Evolutionary conservation across 2,888 invertebrate species (phyloP).

Genomic region (Clitarchus hookeri): DNA sequence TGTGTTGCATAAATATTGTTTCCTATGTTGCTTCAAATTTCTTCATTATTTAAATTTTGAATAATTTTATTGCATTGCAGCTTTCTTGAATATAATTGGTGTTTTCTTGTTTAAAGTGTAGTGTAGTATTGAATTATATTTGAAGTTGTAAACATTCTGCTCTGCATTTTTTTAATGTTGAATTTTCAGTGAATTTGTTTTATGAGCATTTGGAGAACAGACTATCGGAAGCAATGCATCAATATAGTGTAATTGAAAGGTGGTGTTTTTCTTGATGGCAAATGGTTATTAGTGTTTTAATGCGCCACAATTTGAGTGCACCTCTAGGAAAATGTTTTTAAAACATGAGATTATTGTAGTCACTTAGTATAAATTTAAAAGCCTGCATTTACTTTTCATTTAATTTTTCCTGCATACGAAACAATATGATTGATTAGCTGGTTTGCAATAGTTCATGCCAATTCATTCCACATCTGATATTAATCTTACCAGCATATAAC

Average conservation of each 20-base stretch:
- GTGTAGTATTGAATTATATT: background rate
- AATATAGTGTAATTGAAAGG: background rate
- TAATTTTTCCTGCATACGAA: background rate
- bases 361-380: background rate
- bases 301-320: background rate
- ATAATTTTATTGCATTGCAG: background rate
- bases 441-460: too few species aligned
- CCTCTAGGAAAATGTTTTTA: background rate
- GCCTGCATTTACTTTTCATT: background rate
- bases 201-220: background rate
- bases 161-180: background rate
- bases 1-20: background rate
- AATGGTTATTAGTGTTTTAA: background rate
- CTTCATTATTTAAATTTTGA: background rate
- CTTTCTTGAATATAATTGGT: background rate
- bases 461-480: background rate
- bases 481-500: background rate
- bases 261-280: background rate
- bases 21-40: background rate
- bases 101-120: background rate
- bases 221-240: background rate
- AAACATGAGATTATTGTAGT: background rate
- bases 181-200: background rate
- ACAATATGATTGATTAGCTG: background rate
- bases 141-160: background rate